Evolutionary conservation across 2,797 vertebrate genomes (phyloP).

Genomic region (Myotis pilosus): DNA sequence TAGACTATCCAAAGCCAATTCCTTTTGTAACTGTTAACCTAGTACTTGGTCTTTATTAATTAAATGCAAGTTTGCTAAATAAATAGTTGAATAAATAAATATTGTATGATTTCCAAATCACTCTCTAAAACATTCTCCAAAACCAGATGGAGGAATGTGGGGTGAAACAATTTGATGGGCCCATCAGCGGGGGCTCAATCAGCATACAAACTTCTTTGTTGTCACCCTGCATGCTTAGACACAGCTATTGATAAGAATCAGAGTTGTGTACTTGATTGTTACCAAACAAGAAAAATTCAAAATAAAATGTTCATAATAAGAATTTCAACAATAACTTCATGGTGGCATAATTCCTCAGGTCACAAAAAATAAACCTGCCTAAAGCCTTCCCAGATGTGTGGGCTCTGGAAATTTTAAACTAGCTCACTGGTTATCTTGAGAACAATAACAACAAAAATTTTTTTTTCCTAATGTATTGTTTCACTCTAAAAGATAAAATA

Average conservation of each 20-base stretch:
- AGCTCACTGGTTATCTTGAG: neutral
- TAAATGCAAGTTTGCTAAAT: neutral
- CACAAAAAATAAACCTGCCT: neutral
- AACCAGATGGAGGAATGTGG: neutral
- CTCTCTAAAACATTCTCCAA: neutral
- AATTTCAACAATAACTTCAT: neutral
- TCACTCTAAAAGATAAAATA: slow-evolving; percentile 54
- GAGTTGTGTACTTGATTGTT: neutral
- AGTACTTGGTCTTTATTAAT: neutral
- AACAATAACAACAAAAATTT: neutral
- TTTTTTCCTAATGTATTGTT: neutral
- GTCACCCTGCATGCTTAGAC: neutral
- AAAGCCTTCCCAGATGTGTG: neutral
- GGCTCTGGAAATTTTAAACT: neutral
- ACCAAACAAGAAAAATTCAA: neutral
- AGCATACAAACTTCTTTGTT: fast-evolving
- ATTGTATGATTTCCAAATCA: neutral
- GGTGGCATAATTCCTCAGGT: neutral
- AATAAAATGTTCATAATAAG: neutral
- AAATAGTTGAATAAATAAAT: neutral
- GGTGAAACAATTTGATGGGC: fast-evolving
- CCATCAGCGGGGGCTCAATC: fast-evolving
- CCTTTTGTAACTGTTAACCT: neutral
- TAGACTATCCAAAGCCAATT: neutral
- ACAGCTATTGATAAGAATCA: neutral